phyloP scores from a whole-genome alignment of 2,797 vertebrate genomes.

The Betta splendens region DNA sequence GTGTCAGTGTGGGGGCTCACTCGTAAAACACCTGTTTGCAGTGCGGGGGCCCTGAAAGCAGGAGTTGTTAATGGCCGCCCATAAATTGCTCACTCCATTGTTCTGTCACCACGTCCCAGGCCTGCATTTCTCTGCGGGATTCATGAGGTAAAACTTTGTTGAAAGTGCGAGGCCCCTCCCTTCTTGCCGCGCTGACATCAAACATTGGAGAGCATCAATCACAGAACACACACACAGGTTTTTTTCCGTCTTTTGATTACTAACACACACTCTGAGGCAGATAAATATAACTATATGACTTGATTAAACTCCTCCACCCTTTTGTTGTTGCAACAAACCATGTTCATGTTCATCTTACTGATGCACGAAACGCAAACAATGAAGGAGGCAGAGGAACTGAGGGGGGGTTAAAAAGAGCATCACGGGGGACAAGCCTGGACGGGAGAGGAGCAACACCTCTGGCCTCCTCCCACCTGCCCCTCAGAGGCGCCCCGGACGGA shows the following conservation, averaged over 20 bases:
- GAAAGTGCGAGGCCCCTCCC: constrained; percentile 35
- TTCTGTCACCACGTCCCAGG: constrained; percentile 79
- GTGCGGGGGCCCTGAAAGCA: constrained; percentile 69
- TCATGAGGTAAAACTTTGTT: constrained; percentile 65
- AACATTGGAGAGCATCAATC: constrained; percentile 53
- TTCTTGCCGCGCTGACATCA: constrained; percentile 47
- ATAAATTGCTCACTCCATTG: constrained; percentile 82
- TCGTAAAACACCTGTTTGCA: constrained; percentile 83
- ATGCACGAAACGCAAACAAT: constrained; percentile 70
- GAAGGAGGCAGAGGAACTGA: constrained; percentile 52
- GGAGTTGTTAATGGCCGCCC: constrained; percentile 75
- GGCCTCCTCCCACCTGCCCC: constrained; percentile 47
- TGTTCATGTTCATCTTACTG: constrained; percentile 45
- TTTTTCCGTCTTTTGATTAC: too few relatives aligned
- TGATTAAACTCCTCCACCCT: too few relatives aligned
- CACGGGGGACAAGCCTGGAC: constrained; percentile 68
- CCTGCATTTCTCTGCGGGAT: constrained; percentile 68
- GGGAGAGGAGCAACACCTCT: constrained; percentile 60
- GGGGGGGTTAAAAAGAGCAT: constrained; percentile 60
- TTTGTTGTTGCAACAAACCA: constrained; percentile 45
- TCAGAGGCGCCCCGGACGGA: constrained; percentile 31
- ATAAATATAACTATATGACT: too few relatives aligned
- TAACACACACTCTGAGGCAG: too few relatives aligned
- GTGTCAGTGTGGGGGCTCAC: constrained; percentile 55
- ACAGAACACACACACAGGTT: constrained; percentile 8